Evolutionary conservation across 2,888 invertebrate genomes (phyloP), one percentile per base, ranked within the genome.

Genomic region (Caenorhabditis drosophilae): DNA sequence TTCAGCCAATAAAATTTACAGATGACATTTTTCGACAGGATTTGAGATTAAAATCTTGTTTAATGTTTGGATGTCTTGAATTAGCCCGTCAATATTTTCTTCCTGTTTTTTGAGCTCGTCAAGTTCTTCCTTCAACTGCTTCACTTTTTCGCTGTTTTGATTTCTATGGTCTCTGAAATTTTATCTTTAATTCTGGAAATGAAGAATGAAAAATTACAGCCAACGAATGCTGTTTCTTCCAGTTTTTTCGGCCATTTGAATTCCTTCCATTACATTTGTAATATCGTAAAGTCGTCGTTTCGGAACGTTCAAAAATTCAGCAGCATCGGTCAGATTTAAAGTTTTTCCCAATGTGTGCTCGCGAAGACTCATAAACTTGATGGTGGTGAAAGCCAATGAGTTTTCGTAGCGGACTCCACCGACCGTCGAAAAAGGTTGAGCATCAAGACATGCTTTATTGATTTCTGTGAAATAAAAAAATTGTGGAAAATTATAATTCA

Each of bases 301-400:
- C 49, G 77, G 80, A 16, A 81, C 81, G 1, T 71, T 70, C 22
- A 81, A 60, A 4, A 41, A 27, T 15, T 50, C 56, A 18, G 82
- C 82, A 7, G 79, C 82, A 35, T 82, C 82, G 55, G 83, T 81
- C 51, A 81, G 52, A 54, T 81, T 83, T 47, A 81, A 40, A 41
- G 76, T 57, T 73, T 80, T 45, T 36, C 9, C n/a, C 3, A 9
- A 4, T 4, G 40, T 40, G 18, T 15, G 9, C 22, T 40, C 15
- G 20, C 40, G 40, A n/a, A 40, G 40, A 7, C 18, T n/a, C 40
- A 40, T 40, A 18, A 40, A 40, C 16, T n/a, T 7, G 9, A 20
- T 18, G 11, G 40, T 40, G 9, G 40, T 40, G 3, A 40, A 2
- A 18, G 18, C 20, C 18, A 40, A n/a, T 4, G 40, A 40, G 18